Evolutionary conservation across 2,113 vertebrate genomes (phyloP), one percentile per base, ranked within the genome.

Genomic region (Semnornis frantzii): DNA sequence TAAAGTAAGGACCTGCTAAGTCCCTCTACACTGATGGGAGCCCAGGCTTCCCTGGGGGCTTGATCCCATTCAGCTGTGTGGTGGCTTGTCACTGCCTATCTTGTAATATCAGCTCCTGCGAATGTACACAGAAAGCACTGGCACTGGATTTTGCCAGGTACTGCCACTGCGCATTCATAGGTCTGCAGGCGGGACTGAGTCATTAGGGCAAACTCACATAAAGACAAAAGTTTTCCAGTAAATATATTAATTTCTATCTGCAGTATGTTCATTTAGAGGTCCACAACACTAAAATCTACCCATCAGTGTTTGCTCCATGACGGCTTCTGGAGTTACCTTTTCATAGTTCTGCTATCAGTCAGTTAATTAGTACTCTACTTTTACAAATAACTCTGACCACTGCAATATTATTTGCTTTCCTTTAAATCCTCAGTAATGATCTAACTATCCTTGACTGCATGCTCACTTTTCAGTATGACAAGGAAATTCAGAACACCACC

Each of bases 291-390:
- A n/a, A 31, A 48, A 44, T 7, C 30, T 42, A 82, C 65, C 71
- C 13, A 31, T 33, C 10, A 12, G 2, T 8, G 39, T 54, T 75
- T 58, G 15, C 68, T 83, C 62, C 33, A 1, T 8, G 46, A 50
- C 46, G 90, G 89, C 39, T 55, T 2, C 70, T 14, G 2, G 82
- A 93, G 85, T 94, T 92, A 23, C 80, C 95, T 95, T 84, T 80
- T 57, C 69, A 37, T 37, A 55, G 42, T 46, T 74, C 69, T 70
- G 77, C 66, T 75, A 72, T 3, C 57, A 81, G 84, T 31, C 79
- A 82, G 44, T 57, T 95, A 75, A 84, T 86, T 70, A 93, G 78
- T 54, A 37, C n/a, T 73, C 63, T 83, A 63, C 93, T 96, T 90
- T 82, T 14, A 92, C 86, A 88, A 81, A 84, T 89, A 84, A 71